Evolutionary conservation across 2,113 vertebrate genomes (phyloP), one percentile per base, ranked within the genome.

Genomic region (Cheirogaleus medius): DNA sequence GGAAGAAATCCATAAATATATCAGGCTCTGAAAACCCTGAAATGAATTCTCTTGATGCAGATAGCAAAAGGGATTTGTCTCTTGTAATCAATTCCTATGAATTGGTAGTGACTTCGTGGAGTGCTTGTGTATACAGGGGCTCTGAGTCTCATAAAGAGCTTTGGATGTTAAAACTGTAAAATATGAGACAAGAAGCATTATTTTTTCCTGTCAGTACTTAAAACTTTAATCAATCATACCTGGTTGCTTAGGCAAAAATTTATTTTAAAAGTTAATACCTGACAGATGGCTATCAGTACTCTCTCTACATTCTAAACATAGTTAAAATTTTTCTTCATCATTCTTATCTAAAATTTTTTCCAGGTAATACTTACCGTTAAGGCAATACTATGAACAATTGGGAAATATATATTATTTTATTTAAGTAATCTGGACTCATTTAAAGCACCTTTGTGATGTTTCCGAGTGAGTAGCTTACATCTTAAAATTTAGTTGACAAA

Each of bases 401-500:
- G 29, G 60, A 93, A 82, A 42, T 69, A 83, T 18, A 17, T 8
- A 64, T 7, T 91, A 17, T 91, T 37, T 91, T 82, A 76, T 68
- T 71, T 78, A 87, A 97, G 42, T 91, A 58, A 87, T 91, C 82
- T 97, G 20, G 17, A 47, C 54, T 54, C 23, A 25, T 7, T 77
- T 91, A 63, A 82, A 90, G 34, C 13, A 94, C 60, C 39, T 54
- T 81, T 95, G 14, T 85, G 60, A 39, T 74, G n/a, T 5, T 95
- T 93, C 37, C 18, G 56, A 76, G 0, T 73, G 73, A 71, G n/a
- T 32, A 91, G 58, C 8, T 90, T 76, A 44, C 29, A 21, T 95
- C 64, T 87, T 96, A 52, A 92, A 47, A 95, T 37, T 68, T n/a
- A 89, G 77, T 81, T 71, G 86, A 92, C n/a, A 94, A 87, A 94